Conservation (phyloP, 2,888 invertebrate genomes). For the Cataglyphis livida region DNA sequence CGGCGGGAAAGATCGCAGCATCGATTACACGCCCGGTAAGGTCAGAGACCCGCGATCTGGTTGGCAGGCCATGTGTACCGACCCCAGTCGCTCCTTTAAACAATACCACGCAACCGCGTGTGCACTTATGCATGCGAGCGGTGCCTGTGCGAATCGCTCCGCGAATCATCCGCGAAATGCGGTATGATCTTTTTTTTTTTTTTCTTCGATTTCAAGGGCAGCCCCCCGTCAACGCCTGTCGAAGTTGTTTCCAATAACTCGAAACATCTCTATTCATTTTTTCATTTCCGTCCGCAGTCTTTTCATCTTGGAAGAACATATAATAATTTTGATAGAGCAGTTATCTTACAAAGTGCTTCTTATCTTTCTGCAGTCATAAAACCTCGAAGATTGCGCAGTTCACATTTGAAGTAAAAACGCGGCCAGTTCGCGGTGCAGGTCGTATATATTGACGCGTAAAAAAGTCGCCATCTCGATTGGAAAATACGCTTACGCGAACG, state of each 20-base stretch:
- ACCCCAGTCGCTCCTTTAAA: conserved; percentile 71
- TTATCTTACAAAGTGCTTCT: not conserved
- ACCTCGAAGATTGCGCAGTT: not conserved
- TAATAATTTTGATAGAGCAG: not conserved
- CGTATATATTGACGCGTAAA: conserved; percentile 2
- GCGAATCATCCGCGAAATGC: conserved; percentile 54
- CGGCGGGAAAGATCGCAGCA: conserved; percentile 75
- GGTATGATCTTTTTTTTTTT: not conserved
- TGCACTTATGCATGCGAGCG: conserved; percentile 49
- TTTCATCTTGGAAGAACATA: not conserved
- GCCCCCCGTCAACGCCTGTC: not conserved
- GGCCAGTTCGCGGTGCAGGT: not conserved
- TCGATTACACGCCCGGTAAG: conserved; percentile 80
- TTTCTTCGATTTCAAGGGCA: not conserved
- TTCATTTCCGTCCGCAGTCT: not conserved
- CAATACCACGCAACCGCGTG: conserved; percentile 57
- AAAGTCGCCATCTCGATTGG: conserved; percentile 18
- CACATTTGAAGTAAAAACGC: conserved; percentile 1
- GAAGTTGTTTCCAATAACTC: not conserved
- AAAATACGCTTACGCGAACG: conserved; percentile 27
- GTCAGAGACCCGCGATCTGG: conserved; percentile 83
- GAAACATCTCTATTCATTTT: not conserved
- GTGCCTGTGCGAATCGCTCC: conserved; percentile 44
- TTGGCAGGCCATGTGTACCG: conserved; percentile 82
- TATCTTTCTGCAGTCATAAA: not conserved